Conservation (phyloP, 37 sponge, comb jelly and placozoan genomes). For the Sycon ciliatum region DNA sequence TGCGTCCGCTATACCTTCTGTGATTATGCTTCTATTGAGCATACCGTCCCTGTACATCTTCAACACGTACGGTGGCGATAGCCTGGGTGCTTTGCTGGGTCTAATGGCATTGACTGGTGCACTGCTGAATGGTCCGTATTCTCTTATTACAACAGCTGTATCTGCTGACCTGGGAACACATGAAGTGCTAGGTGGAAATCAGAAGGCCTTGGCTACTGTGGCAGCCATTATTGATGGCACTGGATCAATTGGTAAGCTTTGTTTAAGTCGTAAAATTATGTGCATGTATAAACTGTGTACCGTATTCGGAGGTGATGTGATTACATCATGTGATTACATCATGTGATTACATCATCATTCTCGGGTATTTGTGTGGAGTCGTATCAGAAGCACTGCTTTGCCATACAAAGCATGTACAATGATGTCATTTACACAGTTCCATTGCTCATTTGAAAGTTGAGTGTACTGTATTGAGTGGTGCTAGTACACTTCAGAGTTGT, state of each 20-base stretch:
- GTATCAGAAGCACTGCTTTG: too few relatives aligned
- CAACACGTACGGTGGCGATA: background rate
- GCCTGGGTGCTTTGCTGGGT: background rate
- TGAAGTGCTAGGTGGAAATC: slow-evolving; percentile 34
- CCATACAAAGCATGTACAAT: too few relatives aligned
- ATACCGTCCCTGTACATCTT: background rate
- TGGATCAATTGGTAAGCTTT: slow-evolving; percentile 56
- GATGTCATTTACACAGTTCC: too few relatives aligned
- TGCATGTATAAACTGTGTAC: too few relatives aligned
- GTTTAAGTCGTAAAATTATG: too few relatives aligned
- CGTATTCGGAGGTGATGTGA: too few relatives aligned
- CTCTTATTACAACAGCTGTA: slow-evolving; percentile 80
- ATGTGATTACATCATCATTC: too few relatives aligned
- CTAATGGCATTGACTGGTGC: slow-evolving; percentile 52
- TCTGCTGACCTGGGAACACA: slow-evolving; percentile 73
- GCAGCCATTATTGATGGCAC: slow-evolving; percentile 71
- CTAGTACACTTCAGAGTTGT: too few relatives aligned
- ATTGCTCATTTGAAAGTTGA: too few relatives aligned
- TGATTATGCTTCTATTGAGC: background rate
- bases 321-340: too few relatives aligned
- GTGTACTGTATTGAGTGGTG: too few relatives aligned
- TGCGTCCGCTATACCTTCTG: background rate
- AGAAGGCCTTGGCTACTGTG: slow-evolving; percentile 66
- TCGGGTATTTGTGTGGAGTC: too few relatives aligned
- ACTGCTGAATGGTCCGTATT: slow-evolving; percentile 71